Base-by-base conservation (phyloP, 2,797 vertebrate genomes). In the Eurystomus glaucurus region DNA sequence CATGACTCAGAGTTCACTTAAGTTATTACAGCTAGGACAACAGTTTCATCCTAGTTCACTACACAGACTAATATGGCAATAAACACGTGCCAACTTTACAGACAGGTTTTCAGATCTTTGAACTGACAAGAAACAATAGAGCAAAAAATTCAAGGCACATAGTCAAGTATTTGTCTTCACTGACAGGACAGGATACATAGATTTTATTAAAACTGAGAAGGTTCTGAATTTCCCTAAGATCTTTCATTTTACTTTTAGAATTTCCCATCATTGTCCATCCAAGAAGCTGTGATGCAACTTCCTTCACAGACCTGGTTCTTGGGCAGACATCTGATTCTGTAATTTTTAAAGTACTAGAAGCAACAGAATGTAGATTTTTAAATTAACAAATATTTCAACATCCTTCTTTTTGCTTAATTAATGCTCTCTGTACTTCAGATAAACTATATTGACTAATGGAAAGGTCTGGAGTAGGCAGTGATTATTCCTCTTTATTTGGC, bases 81-180 rank as follows among this genome's bases (percentile, higher is more conserved):
- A 78, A 94, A 41, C 14, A 83, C 48, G 16, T 12, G 77, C 4
- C 9, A 84, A 25, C 51, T 84, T 37, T 37, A 37, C 37, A 37
- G 37, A 37, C 37, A 11, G 37, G 37, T 37, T 37, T 11, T 37
- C 10, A 37, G 37, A 37, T 37, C 37, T 37, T 37, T 37, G 14
- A 88, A 52, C 22, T 60, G 76, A 88, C n/a, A 85, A 19, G 51
- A 85, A 92, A 80, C 15, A 57, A 69, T 4, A 77, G 18, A 79
- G 26, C 2, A 83, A 93, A 74, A 92, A 88, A 43, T 61, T 76
- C 20, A 85, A 91, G 41, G 35, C 26, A 61, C 14, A 20, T 11
- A 52, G 29, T 43, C 23, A 85, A 82, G 10, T 18, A 31, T 72
- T 66, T 77, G 14, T 58, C 57, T 52, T 14, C 26, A 37, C 2